Conservation (phyloP, 2,888 invertebrate genomes). For the Autographa pulchrina region DNA sequence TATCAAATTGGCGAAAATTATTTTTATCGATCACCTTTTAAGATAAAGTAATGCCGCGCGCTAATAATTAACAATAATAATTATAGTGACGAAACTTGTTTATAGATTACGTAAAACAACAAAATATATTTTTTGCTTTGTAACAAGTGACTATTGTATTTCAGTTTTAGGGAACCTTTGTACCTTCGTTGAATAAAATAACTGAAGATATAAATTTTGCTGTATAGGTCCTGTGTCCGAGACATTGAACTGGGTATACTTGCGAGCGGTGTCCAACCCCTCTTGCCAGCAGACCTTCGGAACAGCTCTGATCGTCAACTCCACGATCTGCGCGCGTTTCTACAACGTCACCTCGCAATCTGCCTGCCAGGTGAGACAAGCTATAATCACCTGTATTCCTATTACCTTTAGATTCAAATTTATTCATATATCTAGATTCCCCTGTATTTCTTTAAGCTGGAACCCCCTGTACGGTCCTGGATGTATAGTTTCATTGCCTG, state of each 20-base stretch:
- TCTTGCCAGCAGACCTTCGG: constrained; percentile 69
- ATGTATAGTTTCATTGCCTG: too few species aligned
- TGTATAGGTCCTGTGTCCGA: constrained; percentile 68
- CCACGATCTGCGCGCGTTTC: constrained; percentile 77
- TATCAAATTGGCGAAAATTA: background rate
- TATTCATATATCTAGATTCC: too few species aligned
- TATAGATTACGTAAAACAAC: background rate
- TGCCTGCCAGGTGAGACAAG: constrained; percentile 74
- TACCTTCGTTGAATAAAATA: too few species aligned
- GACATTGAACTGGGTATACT: constrained; percentile 79
- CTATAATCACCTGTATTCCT: background rate
- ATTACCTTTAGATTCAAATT: too few species aligned
- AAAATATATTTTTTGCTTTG: too few species aligned
- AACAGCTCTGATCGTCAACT: constrained; percentile 64
- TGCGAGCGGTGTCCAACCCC: constrained; percentile 71
- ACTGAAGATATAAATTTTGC: background rate
- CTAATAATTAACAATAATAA: background rate
- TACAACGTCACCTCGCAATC: constrained; percentile 85
- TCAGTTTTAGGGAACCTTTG: too few species aligned
- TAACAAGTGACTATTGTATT: too few species aligned
- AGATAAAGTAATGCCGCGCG: background rate
- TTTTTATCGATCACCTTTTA: background rate
- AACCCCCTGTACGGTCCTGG: too few species aligned
- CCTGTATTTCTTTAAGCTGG: too few species aligned
- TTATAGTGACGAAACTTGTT: background rate